A percentile compares a stretch with the other conserved stretches of the same genome.
phyloP scores from a whole-genome alignment of 2,797 vertebrate genomes.

The Siniperca undulata region DNA sequence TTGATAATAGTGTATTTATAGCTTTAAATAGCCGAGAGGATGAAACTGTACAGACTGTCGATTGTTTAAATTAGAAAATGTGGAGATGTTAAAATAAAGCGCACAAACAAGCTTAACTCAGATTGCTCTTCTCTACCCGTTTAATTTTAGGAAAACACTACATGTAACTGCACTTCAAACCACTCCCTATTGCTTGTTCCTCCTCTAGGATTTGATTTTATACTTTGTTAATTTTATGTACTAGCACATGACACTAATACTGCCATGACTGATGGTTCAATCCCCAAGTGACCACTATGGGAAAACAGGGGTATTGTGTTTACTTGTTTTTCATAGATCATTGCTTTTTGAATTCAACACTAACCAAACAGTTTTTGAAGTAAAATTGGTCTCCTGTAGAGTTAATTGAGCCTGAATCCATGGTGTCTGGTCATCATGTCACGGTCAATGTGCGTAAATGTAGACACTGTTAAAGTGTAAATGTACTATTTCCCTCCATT shows the following conservation, averaged over 20 bases:
- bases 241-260: constrained; percentile 5
- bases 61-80: background rate
- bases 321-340: constrained; percentile 34
- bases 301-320: constrained; percentile 22
- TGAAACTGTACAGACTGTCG: background rate
- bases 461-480: constrained; percentile 21
- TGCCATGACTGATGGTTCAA: constrained; percentile 31
- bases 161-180: background rate
- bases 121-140: background rate
- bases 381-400: constrained; percentile 20
- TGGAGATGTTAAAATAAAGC: background rate
- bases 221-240: constrained; percentile 3
- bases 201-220: constrained; percentile 5
- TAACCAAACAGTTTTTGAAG: constrained; percentile 22
- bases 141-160: background rate
- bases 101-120: background rate
- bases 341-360: constrained; percentile 15
- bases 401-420: constrained; percentile 22
- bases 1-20: background rate
- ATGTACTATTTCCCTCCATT: constrained; percentile 14
- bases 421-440: constrained; percentile 20
- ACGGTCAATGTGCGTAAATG: constrained; percentile 11
- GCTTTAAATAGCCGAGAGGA: background rate
- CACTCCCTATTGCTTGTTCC: background rate
- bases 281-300: background rate